Evolutionary conservation across 2,113 vertebrate species (phyloP).

Genomic region (Mixornis gularis): DNA sequence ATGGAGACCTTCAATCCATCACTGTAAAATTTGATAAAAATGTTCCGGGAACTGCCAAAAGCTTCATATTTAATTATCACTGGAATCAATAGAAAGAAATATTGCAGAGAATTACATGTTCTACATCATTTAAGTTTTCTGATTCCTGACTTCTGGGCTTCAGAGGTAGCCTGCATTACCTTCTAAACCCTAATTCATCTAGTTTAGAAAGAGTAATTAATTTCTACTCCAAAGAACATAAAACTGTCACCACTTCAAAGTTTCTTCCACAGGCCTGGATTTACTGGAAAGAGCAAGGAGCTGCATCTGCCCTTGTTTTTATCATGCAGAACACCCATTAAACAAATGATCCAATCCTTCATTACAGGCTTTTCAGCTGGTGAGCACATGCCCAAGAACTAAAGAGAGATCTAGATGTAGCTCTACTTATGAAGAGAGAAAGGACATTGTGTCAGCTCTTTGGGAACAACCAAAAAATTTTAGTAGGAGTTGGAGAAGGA

Average conservation of each 20-base stretch:
- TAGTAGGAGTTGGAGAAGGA: not conserved
- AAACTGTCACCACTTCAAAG: not conserved
- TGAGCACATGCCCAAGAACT: not conserved
- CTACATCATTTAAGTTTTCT: constrained; percentile 19
- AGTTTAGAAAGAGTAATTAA: not conserved
- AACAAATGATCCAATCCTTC: not conserved
- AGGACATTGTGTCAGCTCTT: not conserved
- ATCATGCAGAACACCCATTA: not conserved
- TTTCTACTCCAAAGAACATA: not conserved
- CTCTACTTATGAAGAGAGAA: not conserved
- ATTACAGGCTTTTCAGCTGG: not conserved
- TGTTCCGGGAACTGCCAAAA: not conserved
- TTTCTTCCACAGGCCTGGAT: not conserved
- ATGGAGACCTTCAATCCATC: not conserved
- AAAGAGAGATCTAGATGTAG: not conserved
- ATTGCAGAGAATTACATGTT: not conserved
- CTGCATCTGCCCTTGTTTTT: constrained; percentile 1
- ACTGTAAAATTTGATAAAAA: not conserved
- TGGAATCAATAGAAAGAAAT: not conserved
- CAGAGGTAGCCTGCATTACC: not conserved
- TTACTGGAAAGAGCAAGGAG: not conserved
- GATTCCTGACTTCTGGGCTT: not conserved
- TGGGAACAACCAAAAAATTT: not conserved
- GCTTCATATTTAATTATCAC: constrained; percentile 10
- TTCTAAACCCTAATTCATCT: not conserved